Base-by-base conservation (phyloP, 2,888 invertebrate genomes). In the Spodoptera exigua region DNA sequence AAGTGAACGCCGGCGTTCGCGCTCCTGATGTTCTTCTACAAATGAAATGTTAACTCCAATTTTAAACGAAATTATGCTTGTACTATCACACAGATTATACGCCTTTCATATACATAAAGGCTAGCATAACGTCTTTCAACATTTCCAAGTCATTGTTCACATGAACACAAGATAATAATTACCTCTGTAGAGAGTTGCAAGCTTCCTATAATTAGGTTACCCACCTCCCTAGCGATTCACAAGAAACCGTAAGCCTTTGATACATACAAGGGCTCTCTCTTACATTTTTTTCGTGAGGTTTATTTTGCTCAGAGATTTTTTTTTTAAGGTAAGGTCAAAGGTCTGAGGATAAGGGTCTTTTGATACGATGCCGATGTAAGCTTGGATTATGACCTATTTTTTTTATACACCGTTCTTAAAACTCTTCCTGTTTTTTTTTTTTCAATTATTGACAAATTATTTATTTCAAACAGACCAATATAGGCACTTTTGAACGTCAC, bases 161-260 rank as follows among this genome's bases (percentile, higher is more conserved):
- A 57, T 47, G 65, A 64, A 65, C 55, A 65, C 51, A 27, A 71
- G 60, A 71, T 75, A 71, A 71, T 75, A 71, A 71, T 71, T 66
- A 65, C 72, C 41, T 44, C 11, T 12, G 51, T 35, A 66, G 37
- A 16, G 48, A 45, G 36, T 70, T 54, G 51, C 66, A 65, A 45
- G 66, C 44, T 49, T 17, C 45, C 36, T 16, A 60, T 71, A 60
- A 71, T 75, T 71, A 57, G 45, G 51, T 75, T 60, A 47, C 40
- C 54, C 41, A 14, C 32, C 40, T 43, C 58, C 49, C 46, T n/a
- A 13, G 56, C 66, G 66, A 65, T 51, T 55, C 71, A 46, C 37
- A 37, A 36, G 10, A 47, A 51, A 66, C 66, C 18, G 16, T 46
- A 39, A 56, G 72, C 58, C 57, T 65, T 57, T 65, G 71, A 66